Evolutionary conservation across 2,797 vertebrate genomes (phyloP).

Genomic region (Dermochelys coriacea): DNA sequence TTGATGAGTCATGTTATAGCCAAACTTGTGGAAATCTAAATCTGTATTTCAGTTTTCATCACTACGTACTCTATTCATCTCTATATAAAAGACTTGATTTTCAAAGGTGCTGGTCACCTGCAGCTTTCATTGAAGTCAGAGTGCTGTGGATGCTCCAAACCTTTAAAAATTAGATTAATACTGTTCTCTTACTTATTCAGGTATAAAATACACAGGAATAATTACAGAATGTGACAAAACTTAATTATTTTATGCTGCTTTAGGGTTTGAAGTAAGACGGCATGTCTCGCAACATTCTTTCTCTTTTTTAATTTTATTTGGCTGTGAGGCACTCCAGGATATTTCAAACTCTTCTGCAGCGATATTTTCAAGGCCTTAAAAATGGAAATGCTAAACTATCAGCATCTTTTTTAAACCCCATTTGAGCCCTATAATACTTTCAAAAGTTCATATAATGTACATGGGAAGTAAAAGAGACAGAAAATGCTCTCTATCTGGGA

Average conservation of each 20-base stretch:
- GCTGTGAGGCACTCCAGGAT: neutral
- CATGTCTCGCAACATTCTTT: neutral
- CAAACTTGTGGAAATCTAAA: neutral
- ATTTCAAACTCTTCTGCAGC: constrained; percentile 25
- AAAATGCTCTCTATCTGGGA: neutral
- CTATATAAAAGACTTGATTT: fast-evolving
- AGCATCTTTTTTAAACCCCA: neutral
- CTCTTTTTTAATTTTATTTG: neutral
- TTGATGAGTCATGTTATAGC: neutral
- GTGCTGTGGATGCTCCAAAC: neutral
- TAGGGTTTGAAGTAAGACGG: neutral
- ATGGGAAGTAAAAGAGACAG: constrained; percentile 3
- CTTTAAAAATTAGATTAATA: neutral
- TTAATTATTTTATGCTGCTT: constrained; percentile 4
- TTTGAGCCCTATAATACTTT: neutral
- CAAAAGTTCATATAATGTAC: constrained; percentile 12
- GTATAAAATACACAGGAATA: neutral
- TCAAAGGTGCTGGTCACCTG: neutral
- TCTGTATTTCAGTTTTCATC: neutral
- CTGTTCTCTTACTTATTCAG: neutral
- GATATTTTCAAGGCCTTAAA: constrained; percentile 47
- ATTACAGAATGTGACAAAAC: neutral
- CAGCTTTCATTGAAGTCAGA: neutral
- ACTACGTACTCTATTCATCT: neutral
- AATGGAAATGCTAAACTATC: constrained; percentile 44